Percentiles rank a stretch among this genome's conserved stretches.
phyloP scores from a whole-genome alignment of 2,113 vertebrate genomes.

The Corydoras sp. region DNA sequence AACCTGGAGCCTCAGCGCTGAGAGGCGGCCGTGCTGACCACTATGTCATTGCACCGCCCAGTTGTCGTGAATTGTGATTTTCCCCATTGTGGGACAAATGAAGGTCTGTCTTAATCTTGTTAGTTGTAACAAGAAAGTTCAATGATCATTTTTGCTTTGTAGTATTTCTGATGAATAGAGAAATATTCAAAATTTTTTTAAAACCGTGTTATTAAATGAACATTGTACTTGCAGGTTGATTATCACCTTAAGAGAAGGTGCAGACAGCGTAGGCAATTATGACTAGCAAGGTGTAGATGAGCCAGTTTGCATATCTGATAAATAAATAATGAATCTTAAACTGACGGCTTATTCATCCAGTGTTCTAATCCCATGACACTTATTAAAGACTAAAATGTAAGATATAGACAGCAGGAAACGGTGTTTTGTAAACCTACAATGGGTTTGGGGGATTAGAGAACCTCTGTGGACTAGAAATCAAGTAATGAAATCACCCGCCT shows the following conservation, averaged over 20 bases:
- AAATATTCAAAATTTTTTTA: no score
- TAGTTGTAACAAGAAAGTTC: no score
- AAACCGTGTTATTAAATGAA: no score
- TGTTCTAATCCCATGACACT: conserved; percentile 65
- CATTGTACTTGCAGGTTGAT: conserved; percentile 51
- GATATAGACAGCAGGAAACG: conserved; percentile 38
- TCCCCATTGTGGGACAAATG: no score
- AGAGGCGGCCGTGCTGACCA: no score
- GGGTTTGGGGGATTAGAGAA: conserved; percentile 25
- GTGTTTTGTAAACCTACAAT: conserved; percentile 54
- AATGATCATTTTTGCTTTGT: no score
- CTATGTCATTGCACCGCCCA: no score
- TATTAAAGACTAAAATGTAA: conserved; percentile 65
- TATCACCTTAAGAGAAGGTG: conserved; percentile 59
- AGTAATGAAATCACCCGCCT: background rate
- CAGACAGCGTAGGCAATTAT: conserved; percentile 57
- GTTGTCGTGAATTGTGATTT: no score
- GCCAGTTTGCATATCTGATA: conserved; percentile 62
- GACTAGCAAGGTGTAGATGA: conserved; percentile 55
- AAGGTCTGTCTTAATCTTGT: no score
- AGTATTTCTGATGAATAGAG: no score
- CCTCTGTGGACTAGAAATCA: conserved; percentile 26
- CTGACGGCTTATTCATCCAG: conserved; percentile 68
- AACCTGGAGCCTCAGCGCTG: no score
- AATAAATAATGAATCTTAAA: conserved; percentile 68